A percentile compares a stretch with the other conserved stretches of the same genome.
These are phyloP conservation scores for Chiloscyllium plagiosum DNA, from an alignment of 2,113 vertebrate genomes.

Conservation along the genomic window DNA sequence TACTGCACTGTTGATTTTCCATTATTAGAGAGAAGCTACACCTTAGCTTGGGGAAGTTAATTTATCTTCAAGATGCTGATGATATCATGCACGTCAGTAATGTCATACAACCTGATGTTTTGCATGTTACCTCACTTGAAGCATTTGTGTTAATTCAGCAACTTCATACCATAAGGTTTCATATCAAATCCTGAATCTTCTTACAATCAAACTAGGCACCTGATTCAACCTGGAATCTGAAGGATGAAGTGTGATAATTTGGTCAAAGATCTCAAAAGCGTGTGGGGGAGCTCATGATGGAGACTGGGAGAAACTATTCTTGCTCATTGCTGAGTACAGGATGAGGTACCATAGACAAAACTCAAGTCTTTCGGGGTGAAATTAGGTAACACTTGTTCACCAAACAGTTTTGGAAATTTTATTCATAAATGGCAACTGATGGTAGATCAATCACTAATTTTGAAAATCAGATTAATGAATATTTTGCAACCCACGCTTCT, in stretches of 20 bases:
- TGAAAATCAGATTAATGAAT: too few species aligned
- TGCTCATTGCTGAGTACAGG: neutral
- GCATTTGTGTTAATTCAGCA: neutral
- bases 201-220: neutral
- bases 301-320: neutral
- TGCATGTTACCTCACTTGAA: neutral
- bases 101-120: neutral
- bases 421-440: too few species aligned
- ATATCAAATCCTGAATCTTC: neutral
- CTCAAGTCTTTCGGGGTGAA: neutral
- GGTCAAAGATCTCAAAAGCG: neutral
- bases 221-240: neutral
- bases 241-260: neutral
- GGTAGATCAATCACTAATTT: too few species aligned
- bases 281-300: neutral
- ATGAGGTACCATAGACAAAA: neutral
- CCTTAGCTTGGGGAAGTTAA: neutral
- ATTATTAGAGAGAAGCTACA: neutral
- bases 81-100: neutral
- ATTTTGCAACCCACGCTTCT: too few species aligned
- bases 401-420: too few species aligned
- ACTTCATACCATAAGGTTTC: neutral
- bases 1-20: neutral
- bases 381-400: neutral
- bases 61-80: neutral